phyloP scores from a whole-genome alignment of 2,888 invertebrate genomes.

The Diplolepis rosae region DNA sequence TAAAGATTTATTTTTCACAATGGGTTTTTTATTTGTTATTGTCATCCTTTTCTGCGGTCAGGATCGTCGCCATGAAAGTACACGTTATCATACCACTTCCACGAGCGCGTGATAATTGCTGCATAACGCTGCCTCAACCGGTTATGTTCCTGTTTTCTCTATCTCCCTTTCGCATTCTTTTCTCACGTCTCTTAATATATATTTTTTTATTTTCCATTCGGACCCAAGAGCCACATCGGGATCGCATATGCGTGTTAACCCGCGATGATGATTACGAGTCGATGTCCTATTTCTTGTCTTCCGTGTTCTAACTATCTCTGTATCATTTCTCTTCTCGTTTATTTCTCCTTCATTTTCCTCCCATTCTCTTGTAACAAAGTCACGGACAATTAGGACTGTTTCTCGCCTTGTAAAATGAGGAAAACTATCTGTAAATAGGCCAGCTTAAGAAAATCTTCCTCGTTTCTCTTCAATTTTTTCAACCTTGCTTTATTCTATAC shows the following conservation, averaged over 20 bases:
- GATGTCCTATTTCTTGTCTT: constrained; percentile 21
- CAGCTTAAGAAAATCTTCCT: constrained; percentile 47
- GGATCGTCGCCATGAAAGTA: constrained; percentile 25
- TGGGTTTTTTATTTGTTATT: neutral
- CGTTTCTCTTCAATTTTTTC: neutral
- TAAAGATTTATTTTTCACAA: neutral
- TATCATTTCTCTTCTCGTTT: constrained; percentile 9
- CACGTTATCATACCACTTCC: constrained; percentile 25
- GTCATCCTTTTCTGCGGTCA: neutral
- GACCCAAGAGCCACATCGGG: constrained; percentile 4
- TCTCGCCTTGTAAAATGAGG: constrained; percentile 55
- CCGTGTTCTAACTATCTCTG: constrained; percentile 9
- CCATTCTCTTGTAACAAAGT: constrained; percentile 39
- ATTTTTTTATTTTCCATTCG: constrained; percentile 22
- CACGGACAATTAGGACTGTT: constrained; percentile 52
- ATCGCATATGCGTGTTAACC: constrained; percentile 19
- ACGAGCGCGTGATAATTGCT: constrained; percentile 28
- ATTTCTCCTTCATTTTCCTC: constrained; percentile 35
- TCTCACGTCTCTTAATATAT: constrained; percentile 32
- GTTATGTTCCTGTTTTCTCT: constrained; percentile 22
- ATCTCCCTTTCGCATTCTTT: constrained; percentile 39
- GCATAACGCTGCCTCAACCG: constrained; percentile 25
- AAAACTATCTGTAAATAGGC: constrained; percentile 58
- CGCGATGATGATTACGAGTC: constrained; percentile 21
- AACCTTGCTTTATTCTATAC: neutral